These are phyloP conservation scores for Sceloporus undulatus DNA, from an alignment of 2,113 vertebrate genomes.

Conservation along the genomic window DNA sequence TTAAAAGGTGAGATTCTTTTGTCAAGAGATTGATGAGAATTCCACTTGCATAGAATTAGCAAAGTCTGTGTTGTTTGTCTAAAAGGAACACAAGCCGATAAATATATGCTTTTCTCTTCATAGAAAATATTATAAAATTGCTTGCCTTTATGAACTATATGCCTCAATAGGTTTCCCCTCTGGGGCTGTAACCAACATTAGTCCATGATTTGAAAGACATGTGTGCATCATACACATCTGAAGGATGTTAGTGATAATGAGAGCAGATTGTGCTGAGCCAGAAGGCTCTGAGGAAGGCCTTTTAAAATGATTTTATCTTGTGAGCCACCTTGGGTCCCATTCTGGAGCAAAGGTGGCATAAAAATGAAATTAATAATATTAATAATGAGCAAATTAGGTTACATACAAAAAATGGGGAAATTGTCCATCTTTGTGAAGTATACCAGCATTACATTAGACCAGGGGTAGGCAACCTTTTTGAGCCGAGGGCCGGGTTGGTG, in stretches of 20 bases:
- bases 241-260: background rate
- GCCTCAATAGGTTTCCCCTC: too few relatives aligned
- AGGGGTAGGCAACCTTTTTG: too few relatives aligned
- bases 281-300: too few relatives aligned
- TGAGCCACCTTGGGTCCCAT: too few relatives aligned
- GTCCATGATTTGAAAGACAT: background rate
- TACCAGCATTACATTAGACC: background rate
- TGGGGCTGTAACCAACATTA: background rate
- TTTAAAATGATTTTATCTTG: too few relatives aligned
- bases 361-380: too few relatives aligned
- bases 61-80: background rate
- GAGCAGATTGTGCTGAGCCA: background rate
- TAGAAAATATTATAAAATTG: background rate
- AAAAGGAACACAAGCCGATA: background rate
- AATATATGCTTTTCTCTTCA: background rate
- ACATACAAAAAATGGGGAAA: background rate
- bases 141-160: background rate
- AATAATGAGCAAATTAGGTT: background rate
- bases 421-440: background rate
- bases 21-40: background rate
- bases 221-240: background rate
- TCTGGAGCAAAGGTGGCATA: too few relatives aligned
- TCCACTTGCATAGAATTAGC: background rate
- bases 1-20: slow-evolving; percentile 86
- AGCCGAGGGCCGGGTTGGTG: too few relatives aligned